Conservation (phyloP, 2,797 vertebrate genomes). For the Fistularia tabacaria region DNA sequence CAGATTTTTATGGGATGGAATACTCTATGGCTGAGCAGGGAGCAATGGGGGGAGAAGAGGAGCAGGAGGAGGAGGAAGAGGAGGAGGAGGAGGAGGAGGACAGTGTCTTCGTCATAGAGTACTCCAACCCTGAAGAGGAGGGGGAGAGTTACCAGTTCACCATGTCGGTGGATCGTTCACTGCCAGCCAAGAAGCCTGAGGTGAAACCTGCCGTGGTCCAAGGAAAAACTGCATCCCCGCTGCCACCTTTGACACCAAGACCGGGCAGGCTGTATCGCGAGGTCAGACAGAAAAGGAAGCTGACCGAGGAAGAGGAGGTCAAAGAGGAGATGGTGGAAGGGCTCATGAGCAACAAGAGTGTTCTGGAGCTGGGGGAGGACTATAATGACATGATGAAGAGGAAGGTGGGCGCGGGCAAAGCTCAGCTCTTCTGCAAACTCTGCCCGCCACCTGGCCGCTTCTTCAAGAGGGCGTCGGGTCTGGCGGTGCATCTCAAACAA, state of each 20-base stretch:
- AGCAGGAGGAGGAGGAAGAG: slow-evolving; percentile 1
- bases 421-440: slow-evolving; percentile 27
- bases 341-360: slow-evolving; percentile 21
- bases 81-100: slow-evolving; percentile 41
- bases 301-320: background rate
- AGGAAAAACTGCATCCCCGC: too few relatives aligned
- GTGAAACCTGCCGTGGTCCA: background rate
- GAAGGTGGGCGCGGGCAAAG: background rate
- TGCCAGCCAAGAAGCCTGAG: background rate
- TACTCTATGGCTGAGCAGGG: slow-evolving; percentile 15
- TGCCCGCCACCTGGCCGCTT: slow-evolving; percentile 38
- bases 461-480: slow-evolving; percentile 34
- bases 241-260: background rate
- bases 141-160: slow-evolving; percentile 51
- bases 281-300: slow-evolving; percentile 14
- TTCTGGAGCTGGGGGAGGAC: slow-evolving; percentile 32
- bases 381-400: slow-evolving; percentile 4
- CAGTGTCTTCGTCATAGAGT: slow-evolving; percentile 40
- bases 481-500: slow-evolving; percentile 35
- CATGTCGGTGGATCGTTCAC: slow-evolving; percentile 31
- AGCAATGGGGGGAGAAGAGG: background rate
- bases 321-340: background rate
- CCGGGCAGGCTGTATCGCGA: background rate
- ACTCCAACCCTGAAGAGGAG: slow-evolving; percentile 51
- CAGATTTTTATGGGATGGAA: slow-evolving; percentile 31